A percentile compares a stretch with the other conserved stretches of the same genome.
Conservation (phyloP, 1,140 invertebrate genomes). For the Grapholita molesta region DNA sequence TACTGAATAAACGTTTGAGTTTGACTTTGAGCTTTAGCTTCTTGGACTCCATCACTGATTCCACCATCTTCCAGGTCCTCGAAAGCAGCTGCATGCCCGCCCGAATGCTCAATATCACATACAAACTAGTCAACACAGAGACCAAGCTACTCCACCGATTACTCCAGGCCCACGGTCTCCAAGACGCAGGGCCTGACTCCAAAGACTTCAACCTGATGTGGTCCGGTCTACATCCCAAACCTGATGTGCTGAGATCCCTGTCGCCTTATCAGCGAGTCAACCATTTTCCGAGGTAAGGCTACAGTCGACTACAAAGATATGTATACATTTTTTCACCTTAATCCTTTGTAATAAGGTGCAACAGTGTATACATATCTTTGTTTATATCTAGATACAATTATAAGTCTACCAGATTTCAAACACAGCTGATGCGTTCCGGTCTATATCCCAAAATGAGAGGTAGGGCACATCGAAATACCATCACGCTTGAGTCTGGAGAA, state of each 20-base stretch:
- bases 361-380: too few species aligned
- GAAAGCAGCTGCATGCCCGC: slow-evolving; percentile 81
- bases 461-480: too few species aligned
- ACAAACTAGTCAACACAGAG: slow-evolving; percentile 89
- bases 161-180: slow-evolving; percentile 85
- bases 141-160: slow-evolving; percentile 87
- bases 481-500: too few species aligned
- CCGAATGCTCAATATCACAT: slow-evolving; percentile 86
- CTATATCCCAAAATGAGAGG: too few species aligned
- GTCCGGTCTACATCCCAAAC: slow-evolving; percentile 95
- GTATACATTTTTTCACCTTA: too few species aligned
- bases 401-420: neutral
- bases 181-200: slow-evolving; percentile 81
- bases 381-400: too few species aligned
- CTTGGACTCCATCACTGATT: slow-evolving; percentile 31
- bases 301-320: neutral
- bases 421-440: neutral
- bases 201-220: slow-evolving; percentile 93
- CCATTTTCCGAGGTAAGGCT: slow-evolving; percentile 91
- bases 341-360: too few species aligned
- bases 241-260: slow-evolving; percentile 88
- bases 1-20: too few species aligned
- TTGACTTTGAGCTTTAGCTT: too few species aligned
- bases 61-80: slow-evolving; percentile 48
- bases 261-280: slow-evolving; percentile 93